Evolutionary conservation across 1,140 invertebrate genomes (phyloP), one percentile per base, ranked within the genome.

Genomic region (Plutomurus gul): DNA sequence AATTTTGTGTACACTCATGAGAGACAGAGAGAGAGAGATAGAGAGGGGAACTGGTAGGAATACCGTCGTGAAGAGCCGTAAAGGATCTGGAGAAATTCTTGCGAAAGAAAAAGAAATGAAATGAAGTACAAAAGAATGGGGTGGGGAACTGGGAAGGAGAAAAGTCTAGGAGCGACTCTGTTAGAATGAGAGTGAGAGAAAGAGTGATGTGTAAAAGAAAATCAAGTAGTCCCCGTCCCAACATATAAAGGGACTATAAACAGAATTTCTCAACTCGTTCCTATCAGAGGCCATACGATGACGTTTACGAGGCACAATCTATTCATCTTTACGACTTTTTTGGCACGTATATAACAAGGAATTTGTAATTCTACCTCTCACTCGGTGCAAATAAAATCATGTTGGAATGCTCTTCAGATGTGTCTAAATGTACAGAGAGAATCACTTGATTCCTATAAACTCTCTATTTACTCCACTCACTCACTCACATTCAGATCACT

Each of bases 321-420:
- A 65, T 65, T n/a, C 56, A 65, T 65, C 56, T 65, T 65, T 65
- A 65, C 56, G 56, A 65, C 56, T 65, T 65, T 65, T 65, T 65
- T 65, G 56, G 56, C 56, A 65, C 56, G 56, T 65, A 65, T 65
- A 65, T 65, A 65, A 65, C 56, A 65, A 36, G 56, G 56, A 65
- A 65, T 65, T 65, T 65, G 56, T 65, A 65, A 65, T 65, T 65
- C 56, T 65, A 65, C 56, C 56, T 65, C 25, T 65, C 56, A 65
- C 56, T 30, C 56, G 25, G 22, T 30, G 22, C 27, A 65, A 65
- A 65, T 65, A 65, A 33, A 65, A 65, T 65, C 56, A 65, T 65
- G 56, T 36, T 30, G 56, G 56, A 65, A 65, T 65, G 56, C 36
- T 65, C 51, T 65, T 65, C 25, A 33, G 56, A 65, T 65, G 56